Evolutionary conservation across 2,797 vertebrate species (phyloP).

Genomic region (Tenualosa ilisha): DNA sequence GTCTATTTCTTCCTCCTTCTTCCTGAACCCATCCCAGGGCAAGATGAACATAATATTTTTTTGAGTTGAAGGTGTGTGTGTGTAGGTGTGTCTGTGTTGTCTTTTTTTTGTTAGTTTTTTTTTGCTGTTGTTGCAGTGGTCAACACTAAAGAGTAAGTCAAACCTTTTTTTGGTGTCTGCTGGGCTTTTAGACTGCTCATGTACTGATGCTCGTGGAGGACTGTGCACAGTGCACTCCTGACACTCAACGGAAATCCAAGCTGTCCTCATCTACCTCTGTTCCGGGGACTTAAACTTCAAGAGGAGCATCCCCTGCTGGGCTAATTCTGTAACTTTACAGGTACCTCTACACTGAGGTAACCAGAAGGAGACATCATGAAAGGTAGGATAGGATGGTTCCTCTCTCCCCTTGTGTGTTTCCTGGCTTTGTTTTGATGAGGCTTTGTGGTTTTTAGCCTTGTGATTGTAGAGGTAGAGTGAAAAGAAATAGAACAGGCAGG

Average conservation of each 20-base stretch:
- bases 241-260: not conserved
- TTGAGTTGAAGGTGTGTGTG: not conserved
- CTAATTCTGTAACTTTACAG: not conserved
- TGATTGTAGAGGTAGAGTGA: not conserved
- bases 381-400: slow-evolving; percentile 63
- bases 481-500: not conserved
- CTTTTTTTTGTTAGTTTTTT: not conserved
- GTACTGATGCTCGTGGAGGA: slow-evolving; percentile 39
- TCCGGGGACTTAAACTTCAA: not conserved
- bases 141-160: not conserved
- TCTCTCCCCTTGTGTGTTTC: not conserved
- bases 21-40: not conserved
- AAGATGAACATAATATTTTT: not conserved
- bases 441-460: not conserved
- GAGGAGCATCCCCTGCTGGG: not conserved
- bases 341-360: not conserved
- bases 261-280: not conserved
- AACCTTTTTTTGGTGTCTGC: not conserved
- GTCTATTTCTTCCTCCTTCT: not conserved
- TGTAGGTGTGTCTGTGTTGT: not conserved
- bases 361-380: slow-evolving; percentile 70
- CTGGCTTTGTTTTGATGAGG: not conserved
- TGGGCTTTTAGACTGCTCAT: not conserved
- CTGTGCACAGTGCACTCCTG: slow-evolving; percentile 17
- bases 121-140: not conserved